Base-by-base conservation (phyloP, 2,888 invertebrate genomes). In the Girardia tigrina region DNA sequence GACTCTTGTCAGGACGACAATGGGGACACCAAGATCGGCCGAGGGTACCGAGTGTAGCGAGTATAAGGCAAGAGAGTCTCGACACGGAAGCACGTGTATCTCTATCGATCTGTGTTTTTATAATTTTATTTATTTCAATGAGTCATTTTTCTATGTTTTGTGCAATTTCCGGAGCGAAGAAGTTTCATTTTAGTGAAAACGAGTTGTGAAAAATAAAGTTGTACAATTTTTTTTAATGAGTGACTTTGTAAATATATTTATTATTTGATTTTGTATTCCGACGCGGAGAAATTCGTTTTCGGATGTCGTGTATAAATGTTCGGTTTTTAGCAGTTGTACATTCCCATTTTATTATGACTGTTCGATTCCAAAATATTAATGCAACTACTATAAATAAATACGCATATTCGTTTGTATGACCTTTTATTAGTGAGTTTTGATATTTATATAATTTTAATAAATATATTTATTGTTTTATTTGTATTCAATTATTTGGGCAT, bases 381-480 rank as follows among this genome's bases (percentile, higher is more conserved):
- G n/a, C n/a, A n/a, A n/a, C n/a, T n/a, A n/a, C n/a, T n/a, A n/a
- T n/a, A n/a, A n/a, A n/a, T n/a, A n/a, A n/a, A n/a, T n/a, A n/a
- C n/a, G n/a, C n/a, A n/a, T n/a, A 56, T 56, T 20, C 23, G 23
- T 56, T 56, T 56, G 56, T 56, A 56, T 56, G 23, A n/a, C n/a
- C n/a, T 56, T 56, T 56, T 56, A 56, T 20, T 56, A 56, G 56
- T 56, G 56, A n/a, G 23, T 56, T 56, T 56, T 56, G 56, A 56
- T 56, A 20, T 56, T 56, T 56, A 56, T 56, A 56, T 56, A 56
- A 56, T 56, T 56, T 56, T 56, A 56, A 56, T 56, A 56, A 56
- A 56, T 16, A 20, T 56, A 16, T 56, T 56, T 20, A 56, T 56
- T 56, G 8, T 56, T n/a, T n/a, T n/a, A n/a, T n/a, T n/a, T n/a